Base-by-base conservation (phyloP, 2,797 vertebrate species). In the Cetoscarus ocellatus region DNA sequence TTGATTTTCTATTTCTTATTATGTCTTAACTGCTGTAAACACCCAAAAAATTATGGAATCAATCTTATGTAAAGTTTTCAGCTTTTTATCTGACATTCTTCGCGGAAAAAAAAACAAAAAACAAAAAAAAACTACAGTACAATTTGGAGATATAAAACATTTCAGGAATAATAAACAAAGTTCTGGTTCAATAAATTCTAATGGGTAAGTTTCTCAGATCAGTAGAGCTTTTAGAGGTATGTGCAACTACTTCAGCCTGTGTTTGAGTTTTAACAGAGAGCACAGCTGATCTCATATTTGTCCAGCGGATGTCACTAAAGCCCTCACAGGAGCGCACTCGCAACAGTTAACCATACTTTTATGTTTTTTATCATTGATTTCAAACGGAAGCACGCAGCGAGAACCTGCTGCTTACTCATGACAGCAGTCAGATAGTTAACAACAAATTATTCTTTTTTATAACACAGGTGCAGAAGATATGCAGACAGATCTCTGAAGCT, bases 231-330 rank as follows among this genome's bases (percentile, higher is more conserved):
- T 39, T 12, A 10, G 12, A 50, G 49, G 6, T 34, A 8, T 14
- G 11, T 68, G 36, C 17, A 35, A 6, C 34, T 52, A 3, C 3
- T 34, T 3, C 7, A 61, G 50, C 34, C 54, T 39, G 44, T 43
- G 9, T 70, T 54, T 3, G 47, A 69, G 55, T 36, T 38, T 40
- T 18, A 38, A 61, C 7, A 49, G 8, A 75, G 35, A 5, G 42
- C 34, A 19, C 43, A n/a, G 72, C 62, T 79, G 13, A 66, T 80
- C 38, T 74, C 53, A 50, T 61, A 40, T 69, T 73, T 77, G 76
- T 77, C 76, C 81, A 83, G 73, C 66, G 75, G 77, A 82, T 82
- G 80, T 80, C 81, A 86, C 67, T 73, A 81, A 68, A 77, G 74
- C 61, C 14, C 51, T 66, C 6, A 14, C 38, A 75, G 45, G 44